phyloP scores from a whole-genome alignment of 2,888 invertebrate species.

The Drosophila lutescens region DNA sequence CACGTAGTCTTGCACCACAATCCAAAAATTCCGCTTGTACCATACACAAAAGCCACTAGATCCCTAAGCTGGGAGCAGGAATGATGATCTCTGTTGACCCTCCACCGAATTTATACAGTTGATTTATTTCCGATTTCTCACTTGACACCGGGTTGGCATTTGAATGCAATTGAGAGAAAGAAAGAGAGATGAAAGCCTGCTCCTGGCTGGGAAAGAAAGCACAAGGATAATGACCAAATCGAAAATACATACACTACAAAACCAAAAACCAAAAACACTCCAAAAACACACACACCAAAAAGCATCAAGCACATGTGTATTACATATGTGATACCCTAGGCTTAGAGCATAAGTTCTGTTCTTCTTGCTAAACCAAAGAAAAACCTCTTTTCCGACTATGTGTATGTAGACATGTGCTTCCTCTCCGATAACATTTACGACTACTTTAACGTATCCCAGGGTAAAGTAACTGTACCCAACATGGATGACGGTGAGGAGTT shows the following conservation, averaged over 20 bases:
- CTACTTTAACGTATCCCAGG: constrained; percentile 98
- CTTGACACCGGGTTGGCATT: constrained; percentile 69
- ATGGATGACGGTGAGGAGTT: constrained; percentile 98
- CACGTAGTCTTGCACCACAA: constrained; percentile 54
- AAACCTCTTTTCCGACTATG: constrained; percentile 81
- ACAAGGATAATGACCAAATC: constrained; percentile 23
- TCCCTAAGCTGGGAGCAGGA: constrained; percentile 81
- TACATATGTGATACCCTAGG: constrained; percentile 28
- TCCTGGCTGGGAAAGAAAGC: constrained; percentile 44
- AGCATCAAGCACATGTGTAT: constrained; percentile 9
- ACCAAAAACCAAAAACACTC: background rate
- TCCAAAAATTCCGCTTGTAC: constrained; percentile 55
- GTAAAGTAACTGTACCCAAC: constrained; percentile 97
- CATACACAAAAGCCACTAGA: constrained; percentile 42
- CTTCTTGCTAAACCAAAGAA: constrained; percentile 67
- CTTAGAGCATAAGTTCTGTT: constrained; percentile 43
- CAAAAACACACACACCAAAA: constrained; percentile 25
- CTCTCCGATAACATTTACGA: constrained; percentile 95
- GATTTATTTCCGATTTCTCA: constrained; percentile 25
- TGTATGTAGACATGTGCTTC: constrained; percentile 89
- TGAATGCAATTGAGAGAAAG: constrained; percentile 14
- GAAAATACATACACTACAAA: constrained; percentile 10
- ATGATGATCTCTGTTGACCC: constrained; percentile 60
- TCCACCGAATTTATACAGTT: constrained; percentile 35
- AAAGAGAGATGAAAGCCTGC: constrained; percentile 48